Conservation (phyloP, 2,888 invertebrate genomes). For the Nomada fabriciana region DNA sequence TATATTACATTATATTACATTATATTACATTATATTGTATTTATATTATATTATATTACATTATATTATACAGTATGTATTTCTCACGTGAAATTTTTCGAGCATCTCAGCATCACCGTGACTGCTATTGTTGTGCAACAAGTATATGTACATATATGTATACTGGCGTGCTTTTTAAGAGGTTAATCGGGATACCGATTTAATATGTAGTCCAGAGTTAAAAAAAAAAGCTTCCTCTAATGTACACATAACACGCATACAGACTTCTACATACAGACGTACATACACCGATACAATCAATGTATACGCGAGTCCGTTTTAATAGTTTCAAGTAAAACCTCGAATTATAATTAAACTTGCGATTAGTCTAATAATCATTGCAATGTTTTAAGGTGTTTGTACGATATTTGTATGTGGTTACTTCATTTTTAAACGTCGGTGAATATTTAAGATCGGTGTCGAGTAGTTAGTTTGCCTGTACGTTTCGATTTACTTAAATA, state of each 20-base stretch:
- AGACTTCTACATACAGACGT: not conserved
- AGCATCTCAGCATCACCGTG: slow-evolving; percentile 46
- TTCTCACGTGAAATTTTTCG: slow-evolving; percentile 51
- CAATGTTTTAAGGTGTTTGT: slow-evolving; percentile 14
- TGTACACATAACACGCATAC: slow-evolving; percentile 5
- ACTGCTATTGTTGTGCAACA: slow-evolving; percentile 45
- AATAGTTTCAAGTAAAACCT: slow-evolving; percentile 17
- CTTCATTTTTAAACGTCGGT: too few species aligned
- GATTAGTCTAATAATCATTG: not conserved
- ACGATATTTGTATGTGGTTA: slow-evolving; percentile 4
- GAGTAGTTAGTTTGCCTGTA: slow-evolving; percentile 21
- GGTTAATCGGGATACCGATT: slow-evolving; percentile 67
- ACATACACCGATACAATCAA: slow-evolving; percentile 7
- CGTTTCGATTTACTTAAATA: slow-evolving; percentile 17
- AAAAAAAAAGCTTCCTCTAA: slow-evolving; percentile 50
- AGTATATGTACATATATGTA: slow-evolving; percentile 14
- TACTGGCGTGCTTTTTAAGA: slow-evolving; percentile 61
- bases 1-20: slow-evolving; percentile 46
- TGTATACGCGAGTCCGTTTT: slow-evolving; percentile 20
- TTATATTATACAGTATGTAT: slow-evolving; percentile 43
- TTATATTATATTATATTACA: slow-evolving; percentile 47
- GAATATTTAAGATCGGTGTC: slow-evolving; percentile 7
- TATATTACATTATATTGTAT: slow-evolving; percentile 49
- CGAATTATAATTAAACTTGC: slow-evolving; percentile 19
- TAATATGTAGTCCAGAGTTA: slow-evolving; percentile 45